Percentiles rank a stretch among this genome's conserved stretches.
These are phyloP conservation scores for Anser cygnoides DNA, from an alignment of 2,113 vertebrate genomes.

Conservation along the genomic window DNA sequence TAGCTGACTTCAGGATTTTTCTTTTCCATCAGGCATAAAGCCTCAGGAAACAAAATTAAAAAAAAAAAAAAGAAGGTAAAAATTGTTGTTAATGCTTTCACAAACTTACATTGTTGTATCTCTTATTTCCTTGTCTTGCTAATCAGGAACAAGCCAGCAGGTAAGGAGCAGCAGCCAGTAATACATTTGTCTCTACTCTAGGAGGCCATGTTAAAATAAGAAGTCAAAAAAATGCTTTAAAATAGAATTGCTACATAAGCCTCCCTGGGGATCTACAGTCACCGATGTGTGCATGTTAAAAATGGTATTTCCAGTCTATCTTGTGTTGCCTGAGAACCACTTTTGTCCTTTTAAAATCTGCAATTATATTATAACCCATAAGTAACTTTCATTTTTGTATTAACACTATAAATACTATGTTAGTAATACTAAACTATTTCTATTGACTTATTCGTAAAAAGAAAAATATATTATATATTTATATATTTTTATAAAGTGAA, in stretches of 20 bases:
- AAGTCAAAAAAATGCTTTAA: slow-evolving; percentile 56
- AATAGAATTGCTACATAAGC: slow-evolving; percentile 46
- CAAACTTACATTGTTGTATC: slow-evolving; percentile 16
- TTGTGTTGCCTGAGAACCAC: slow-evolving; percentile 75
- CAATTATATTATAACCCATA: slow-evolving; percentile 70
- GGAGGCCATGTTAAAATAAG: slow-evolving; percentile 50
- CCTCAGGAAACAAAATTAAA: slow-evolving; percentile 20
- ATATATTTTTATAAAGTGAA: slow-evolving; percentile 79
- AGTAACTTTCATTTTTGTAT: slow-evolving; percentile 66
- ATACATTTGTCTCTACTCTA: neutral
- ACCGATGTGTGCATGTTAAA: slow-evolving; percentile 40
- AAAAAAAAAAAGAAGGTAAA: neutral
- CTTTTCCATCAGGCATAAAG: neutral
- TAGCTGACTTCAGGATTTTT: neutral
- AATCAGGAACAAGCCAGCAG: slow-evolving; percentile 34
- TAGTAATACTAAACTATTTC: slow-evolving; percentile 83
- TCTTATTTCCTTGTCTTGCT: slow-evolving; percentile 52
- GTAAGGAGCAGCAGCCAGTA: slow-evolving; percentile 27
- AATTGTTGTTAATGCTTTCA: slow-evolving; percentile 23
- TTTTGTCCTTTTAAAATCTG: slow-evolving; percentile 70
- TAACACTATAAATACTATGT: slow-evolving; percentile 80
- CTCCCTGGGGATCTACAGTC: slow-evolving; percentile 29
- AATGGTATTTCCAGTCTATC: slow-evolving; percentile 50
- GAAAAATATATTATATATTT: slow-evolving; percentile 81
- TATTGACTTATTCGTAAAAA: slow-evolving; percentile 78